These are phyloP conservation scores for Sturnira hondurensis DNA, from an alignment of 2,113 vertebrate species.

Conservation along the genomic window DNA sequence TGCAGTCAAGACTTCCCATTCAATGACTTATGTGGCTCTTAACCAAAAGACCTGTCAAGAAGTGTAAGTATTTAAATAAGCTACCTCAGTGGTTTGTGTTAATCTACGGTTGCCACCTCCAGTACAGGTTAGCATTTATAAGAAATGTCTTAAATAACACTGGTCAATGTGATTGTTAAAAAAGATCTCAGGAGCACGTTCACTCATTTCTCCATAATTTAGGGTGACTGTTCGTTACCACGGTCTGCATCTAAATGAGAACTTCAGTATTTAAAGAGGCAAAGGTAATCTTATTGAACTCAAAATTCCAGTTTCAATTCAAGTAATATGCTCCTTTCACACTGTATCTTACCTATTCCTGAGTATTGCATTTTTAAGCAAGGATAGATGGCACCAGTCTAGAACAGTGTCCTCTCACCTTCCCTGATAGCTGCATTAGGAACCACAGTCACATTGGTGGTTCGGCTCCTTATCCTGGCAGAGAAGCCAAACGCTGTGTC, in stretches of 20 bases:
- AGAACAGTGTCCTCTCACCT: neutral
- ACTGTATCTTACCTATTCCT: neutral
- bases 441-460: neutral
- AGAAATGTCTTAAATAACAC: neutral
- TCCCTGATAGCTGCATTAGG: neutral
- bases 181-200: neutral
- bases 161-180: neutral
- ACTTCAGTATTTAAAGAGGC: neutral
- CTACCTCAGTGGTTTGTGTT: slow-evolving; percentile 5
- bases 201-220: neutral
- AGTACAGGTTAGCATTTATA: neutral
- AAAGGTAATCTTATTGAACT: neutral
- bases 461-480: neutral
- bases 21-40: neutral
- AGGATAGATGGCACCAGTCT: neutral
- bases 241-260: neutral
- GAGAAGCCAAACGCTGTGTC: neutral
- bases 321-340: neutral
- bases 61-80: neutral
- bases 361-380: slow-evolving; percentile 20
- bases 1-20: neutral
- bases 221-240: neutral
- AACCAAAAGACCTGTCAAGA: neutral
- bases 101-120: neutral
- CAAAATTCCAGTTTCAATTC: neutral